Evolutionary conservation across 2,888 invertebrate species (phyloP).

Genomic region (Bellardia bayeri): DNA sequence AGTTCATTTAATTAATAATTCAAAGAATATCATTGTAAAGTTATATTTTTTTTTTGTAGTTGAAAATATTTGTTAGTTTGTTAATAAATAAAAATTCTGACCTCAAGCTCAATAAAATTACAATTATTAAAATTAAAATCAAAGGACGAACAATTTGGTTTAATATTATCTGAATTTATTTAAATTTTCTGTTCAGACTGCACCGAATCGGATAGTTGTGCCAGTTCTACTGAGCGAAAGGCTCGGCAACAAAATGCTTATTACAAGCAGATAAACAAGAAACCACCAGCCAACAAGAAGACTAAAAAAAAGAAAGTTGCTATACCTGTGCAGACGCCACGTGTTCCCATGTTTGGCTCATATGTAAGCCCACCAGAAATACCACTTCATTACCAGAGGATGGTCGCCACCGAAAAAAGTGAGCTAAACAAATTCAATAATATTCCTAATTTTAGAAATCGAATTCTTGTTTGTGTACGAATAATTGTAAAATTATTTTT

Average conservation of each 20-base stretch:
- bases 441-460: neutral
- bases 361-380: constrained; percentile 88
- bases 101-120: too few relatives aligned
- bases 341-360: constrained; percentile 90
- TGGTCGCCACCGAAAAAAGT: constrained; percentile 83
- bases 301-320: constrained; percentile 90
- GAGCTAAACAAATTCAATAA: constrained; percentile 9
- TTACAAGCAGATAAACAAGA: constrained; percentile 88
- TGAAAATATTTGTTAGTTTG: too few relatives aligned
- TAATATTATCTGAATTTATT: neutral
- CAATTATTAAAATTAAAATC: too few relatives aligned
- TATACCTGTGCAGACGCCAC: constrained; percentile 93
- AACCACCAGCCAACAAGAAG: constrained; percentile 89
- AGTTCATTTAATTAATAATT: too few relatives aligned
- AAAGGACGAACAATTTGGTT: too few relatives aligned
- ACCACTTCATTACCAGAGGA: constrained; percentile 85
- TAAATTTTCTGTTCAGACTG: constrained; percentile 83
- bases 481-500: neutral
- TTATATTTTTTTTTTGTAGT: too few relatives aligned
- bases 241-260: constrained; percentile 86
- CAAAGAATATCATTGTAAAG: too few relatives aligned
- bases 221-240: constrained; percentile 85
- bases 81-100: too few relatives aligned
- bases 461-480: neutral
- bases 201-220: constrained; percentile 96